Percentiles rank a stretch among this genome's conserved stretches.
phyloP scores from a whole-genome alignment of 2,113 vertebrate genomes.

The Passer domesticus region DNA sequence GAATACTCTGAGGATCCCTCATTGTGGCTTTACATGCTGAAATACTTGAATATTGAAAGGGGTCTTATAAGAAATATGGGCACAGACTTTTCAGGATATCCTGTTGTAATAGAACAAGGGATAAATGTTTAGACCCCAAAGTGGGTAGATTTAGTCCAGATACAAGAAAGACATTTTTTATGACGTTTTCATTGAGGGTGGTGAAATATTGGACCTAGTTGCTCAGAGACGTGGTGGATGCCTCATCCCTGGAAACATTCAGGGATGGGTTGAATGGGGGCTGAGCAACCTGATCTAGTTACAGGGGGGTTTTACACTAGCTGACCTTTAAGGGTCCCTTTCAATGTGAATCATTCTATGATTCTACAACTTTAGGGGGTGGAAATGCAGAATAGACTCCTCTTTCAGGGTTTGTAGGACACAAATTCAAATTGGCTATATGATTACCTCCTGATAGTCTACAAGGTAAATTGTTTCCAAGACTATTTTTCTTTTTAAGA shows the following conservation, averaged over 20 bases:
- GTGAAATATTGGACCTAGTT: neutral
- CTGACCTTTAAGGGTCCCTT: neutral
- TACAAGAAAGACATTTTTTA: neutral
- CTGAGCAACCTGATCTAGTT: neutral
- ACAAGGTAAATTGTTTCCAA: neutral
- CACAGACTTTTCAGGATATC: neutral
- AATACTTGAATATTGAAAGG: neutral
- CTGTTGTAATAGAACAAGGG: neutral
- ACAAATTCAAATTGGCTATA: neutral
- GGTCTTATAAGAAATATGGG: neutral
- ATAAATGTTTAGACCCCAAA: neutral
- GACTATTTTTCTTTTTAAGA: fast-evolving
- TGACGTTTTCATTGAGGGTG: fast-evolving
- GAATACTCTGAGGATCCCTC: neutral
- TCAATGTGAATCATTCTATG: neutral
- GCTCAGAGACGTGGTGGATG: neutral
- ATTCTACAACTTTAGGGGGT: neutral
- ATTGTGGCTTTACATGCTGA: neutral
- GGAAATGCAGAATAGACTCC: neutral
- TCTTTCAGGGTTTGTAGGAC: neutral
- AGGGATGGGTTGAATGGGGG: neutral
- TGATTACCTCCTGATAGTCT: neutral
- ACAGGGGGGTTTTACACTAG: fast-evolving
- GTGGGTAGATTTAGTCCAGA: neutral
- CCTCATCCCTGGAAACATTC: neutral